Evolutionary conservation across 2,888 invertebrate species (phyloP).

Genomic region (Acholoe squamosa): DNA sequence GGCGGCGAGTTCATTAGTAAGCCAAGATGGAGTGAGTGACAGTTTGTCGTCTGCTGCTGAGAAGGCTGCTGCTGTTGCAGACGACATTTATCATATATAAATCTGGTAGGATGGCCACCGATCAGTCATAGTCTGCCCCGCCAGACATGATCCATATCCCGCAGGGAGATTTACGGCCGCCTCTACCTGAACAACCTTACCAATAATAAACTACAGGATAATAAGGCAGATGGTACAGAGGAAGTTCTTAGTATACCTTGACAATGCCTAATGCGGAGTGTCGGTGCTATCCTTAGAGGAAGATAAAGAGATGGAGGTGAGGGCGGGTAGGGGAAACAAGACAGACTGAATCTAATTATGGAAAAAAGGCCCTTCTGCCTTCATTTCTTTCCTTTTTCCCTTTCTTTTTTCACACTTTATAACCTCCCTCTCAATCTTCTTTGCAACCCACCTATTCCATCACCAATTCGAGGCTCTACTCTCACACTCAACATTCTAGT

Average conservation of each 20-base stretch:
- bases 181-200: no score
- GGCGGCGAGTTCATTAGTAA: constrained; percentile 14
- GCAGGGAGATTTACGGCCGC: no score
- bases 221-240: no score
- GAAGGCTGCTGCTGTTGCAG: neutral
- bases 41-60: neutral
- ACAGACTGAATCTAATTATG: no score
- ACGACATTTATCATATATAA: constrained; percentile 20
- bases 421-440: neutral
- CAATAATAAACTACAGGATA: no score
- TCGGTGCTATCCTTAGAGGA: no score
- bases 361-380: no score
- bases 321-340: no score
- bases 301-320: no score
- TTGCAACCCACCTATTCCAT: neutral
- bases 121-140: neutral
- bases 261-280: no score
- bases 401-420: neutral
- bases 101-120: neutral
- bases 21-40: constrained; percentile 33
- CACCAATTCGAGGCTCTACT: neutral
- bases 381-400: neutral
- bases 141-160: neutral
- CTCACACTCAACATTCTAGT: neutral
- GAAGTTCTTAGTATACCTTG: no score